These are phyloP conservation scores for Myanophis thanlyinensis DNA, from an alignment of 2,113 vertebrate genomes.

Conservation along the genomic window DNA sequence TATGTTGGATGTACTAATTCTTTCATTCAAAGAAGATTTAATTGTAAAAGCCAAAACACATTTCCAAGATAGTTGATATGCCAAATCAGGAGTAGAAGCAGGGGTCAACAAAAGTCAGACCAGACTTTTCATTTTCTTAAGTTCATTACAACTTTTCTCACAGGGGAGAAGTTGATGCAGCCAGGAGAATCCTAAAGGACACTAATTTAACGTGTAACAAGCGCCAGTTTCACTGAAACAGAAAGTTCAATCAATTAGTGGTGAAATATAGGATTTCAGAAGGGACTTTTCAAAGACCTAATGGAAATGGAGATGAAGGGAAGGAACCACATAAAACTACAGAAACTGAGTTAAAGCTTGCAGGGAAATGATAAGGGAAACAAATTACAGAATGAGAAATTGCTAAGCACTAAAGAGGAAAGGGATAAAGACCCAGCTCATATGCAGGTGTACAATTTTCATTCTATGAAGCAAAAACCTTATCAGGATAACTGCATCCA, in stretches of 20 bases:
- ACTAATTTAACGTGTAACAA: constrained; percentile 38
- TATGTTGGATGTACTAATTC: neutral
- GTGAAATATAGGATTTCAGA: constrained; percentile 25
- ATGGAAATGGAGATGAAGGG: constrained; percentile 26
- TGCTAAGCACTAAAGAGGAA: constrained; percentile 5
- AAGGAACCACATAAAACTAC: constrained; percentile 18
- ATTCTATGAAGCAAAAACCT: constrained; percentile 24
- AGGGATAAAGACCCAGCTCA: neutral
- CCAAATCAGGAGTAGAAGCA: neutral
- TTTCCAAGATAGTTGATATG: neutral
- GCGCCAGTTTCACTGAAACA: constrained; percentile 4
- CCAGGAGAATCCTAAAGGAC: constrained; percentile 24
- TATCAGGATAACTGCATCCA: neutral
- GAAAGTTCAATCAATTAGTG: constrained; percentile 44
- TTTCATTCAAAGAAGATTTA: neutral
- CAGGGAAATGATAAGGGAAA: constrained; percentile 30
- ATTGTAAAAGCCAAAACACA: neutral
- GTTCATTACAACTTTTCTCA: neutral
- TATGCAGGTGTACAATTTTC: neutral
- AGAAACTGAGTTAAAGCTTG: constrained; percentile 26
- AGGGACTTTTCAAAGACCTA: constrained; percentile 29
- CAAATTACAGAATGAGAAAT: constrained; percentile 50
- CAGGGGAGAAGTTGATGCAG: neutral
- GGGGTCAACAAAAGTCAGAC: neutral
- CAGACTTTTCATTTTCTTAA: neutral